A percentile compares a stretch with the other conserved stretches of the same genome.
Evolutionary conservation across 2,888 invertebrate species (phyloP).

Genomic region (Diaphora mendica): DNA sequence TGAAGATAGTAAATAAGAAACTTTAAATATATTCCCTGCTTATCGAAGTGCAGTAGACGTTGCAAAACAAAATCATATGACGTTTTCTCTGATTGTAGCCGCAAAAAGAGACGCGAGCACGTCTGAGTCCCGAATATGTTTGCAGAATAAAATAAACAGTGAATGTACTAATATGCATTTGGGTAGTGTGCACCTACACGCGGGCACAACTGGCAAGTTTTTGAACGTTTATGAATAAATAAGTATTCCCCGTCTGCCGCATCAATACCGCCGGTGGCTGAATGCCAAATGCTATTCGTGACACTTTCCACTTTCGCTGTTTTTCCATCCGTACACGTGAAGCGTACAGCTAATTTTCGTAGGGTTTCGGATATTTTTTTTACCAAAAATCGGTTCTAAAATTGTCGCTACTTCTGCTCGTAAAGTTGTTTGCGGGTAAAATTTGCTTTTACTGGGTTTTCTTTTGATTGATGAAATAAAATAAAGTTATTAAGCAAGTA

Average conservation of each 20-base stretch:
- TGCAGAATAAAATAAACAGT: slow-evolving; percentile 68
- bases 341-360: slow-evolving; percentile 74
- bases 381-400: slow-evolving; percentile 28
- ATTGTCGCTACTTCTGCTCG: slow-evolving; percentile 22
- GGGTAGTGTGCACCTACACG: slow-evolving; percentile 41
- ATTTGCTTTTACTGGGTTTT: slow-evolving; percentile 20
- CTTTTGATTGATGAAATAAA: slow-evolving; percentile 15
- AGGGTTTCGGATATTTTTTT: slow-evolving; percentile 27
- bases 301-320: slow-evolving; percentile 81
- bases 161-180: slow-evolving; percentile 63
- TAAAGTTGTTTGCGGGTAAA: slow-evolving; percentile 23
- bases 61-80: slow-evolving; percentile 40
- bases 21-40: slow-evolving; percentile 42
- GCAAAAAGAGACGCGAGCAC: slow-evolving; percentile 46
- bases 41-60: slow-evolving; percentile 46
- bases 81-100: slow-evolving; percentile 50
- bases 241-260: slow-evolving; percentile 79
- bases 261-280: slow-evolving; percentile 80
- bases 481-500: background rate
- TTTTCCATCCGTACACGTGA: slow-evolving; percentile 65
- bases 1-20: background rate
- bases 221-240: slow-evolving; percentile 85
- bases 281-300: slow-evolving; percentile 83
- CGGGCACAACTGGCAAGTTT: slow-evolving; percentile 73
- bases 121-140: slow-evolving; percentile 60